Evolutionary conservation across 2,888 invertebrate genomes (phyloP).

Genomic region (Drosophila heteroneura): DNA sequence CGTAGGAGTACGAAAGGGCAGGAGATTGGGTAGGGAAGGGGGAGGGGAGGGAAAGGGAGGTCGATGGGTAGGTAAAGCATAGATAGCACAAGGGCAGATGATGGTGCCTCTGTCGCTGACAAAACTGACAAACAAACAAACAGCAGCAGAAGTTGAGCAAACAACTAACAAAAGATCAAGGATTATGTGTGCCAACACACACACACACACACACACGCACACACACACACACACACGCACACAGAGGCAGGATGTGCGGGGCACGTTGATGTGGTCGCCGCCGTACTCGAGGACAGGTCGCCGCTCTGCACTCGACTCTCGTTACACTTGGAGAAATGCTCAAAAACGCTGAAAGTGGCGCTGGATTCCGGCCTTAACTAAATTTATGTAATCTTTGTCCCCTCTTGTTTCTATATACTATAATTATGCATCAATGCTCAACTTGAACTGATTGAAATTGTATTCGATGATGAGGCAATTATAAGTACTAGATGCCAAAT

Average conservation of each 20-base stretch:
- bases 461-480: not conserved
- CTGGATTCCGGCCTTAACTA: not conserved
- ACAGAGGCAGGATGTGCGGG: not conserved
- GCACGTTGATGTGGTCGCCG: slow-evolving; percentile 55
- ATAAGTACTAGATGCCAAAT: not conserved
- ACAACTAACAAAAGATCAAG: slow-evolving; percentile 84
- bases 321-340: not conserved
- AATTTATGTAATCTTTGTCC: not conserved
- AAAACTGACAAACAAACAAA: slow-evolving; percentile 48
- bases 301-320: slow-evolving; percentile 21
- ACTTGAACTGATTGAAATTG: not conserved
- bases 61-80: not conserved
- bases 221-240: too few relatives aligned
- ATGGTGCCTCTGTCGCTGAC: slow-evolving; percentile 43
- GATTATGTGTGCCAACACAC: slow-evolving; percentile 68
- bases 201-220: slow-evolving; percentile 24
- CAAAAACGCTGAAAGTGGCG: not conserved
- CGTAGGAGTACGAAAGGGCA: not conserved
- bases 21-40: not conserved
- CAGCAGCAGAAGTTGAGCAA: slow-evolving; percentile 73
- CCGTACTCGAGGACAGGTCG: slow-evolving; percentile 24
- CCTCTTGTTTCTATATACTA: not conserved
- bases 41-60: not conserved
- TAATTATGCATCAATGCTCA: too few relatives aligned
- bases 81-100: slow-evolving; percentile 1